phyloP scores from a whole-genome alignment of 2,113 vertebrate species.

The Nansenia antarctica region DNA sequence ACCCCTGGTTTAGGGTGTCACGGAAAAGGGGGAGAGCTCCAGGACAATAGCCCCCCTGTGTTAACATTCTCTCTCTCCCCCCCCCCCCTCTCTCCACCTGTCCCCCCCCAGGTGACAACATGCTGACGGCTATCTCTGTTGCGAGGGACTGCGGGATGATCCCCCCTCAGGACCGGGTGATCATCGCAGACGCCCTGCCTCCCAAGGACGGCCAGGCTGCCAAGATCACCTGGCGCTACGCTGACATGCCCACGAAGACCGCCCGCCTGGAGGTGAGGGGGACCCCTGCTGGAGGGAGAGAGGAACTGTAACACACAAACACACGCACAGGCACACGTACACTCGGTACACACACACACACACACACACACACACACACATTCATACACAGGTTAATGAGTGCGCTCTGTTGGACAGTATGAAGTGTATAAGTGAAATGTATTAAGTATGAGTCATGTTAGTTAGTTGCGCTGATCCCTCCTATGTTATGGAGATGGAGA shows the following conservation, averaged over 20 bases:
- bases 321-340: background rate
- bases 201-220: slow-evolving; percentile 92
- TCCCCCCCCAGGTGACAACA: slow-evolving; percentile 86
- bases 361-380: background rate
- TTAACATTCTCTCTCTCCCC: background rate
- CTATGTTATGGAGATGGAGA: background rate
- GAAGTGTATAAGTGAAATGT: too few relatives aligned
- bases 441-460: background rate
- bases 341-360: background rate
- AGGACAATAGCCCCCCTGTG: background rate
- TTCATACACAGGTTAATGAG: background rate
- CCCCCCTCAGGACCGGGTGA: slow-evolving; percentile 90
- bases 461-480: background rate
- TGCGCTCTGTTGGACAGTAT: background rate
- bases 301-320: background rate
- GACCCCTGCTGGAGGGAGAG: background rate
- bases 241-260: slow-evolving; percentile 81
- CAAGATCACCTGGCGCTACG: slow-evolving; percentile 94
- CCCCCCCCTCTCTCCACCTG: background rate
- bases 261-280: slow-evolving; percentile 80
- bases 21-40: background rate
- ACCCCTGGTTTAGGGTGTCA: background rate
- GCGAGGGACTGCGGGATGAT: slow-evolving; percentile 98
- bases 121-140: slow-evolving; percentile 97
- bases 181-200: slow-evolving; percentile 91